Evolutionary conservation across 2,797 vertebrate genomes (phyloP).

Genomic region (Acropternis orthonyx): DNA sequence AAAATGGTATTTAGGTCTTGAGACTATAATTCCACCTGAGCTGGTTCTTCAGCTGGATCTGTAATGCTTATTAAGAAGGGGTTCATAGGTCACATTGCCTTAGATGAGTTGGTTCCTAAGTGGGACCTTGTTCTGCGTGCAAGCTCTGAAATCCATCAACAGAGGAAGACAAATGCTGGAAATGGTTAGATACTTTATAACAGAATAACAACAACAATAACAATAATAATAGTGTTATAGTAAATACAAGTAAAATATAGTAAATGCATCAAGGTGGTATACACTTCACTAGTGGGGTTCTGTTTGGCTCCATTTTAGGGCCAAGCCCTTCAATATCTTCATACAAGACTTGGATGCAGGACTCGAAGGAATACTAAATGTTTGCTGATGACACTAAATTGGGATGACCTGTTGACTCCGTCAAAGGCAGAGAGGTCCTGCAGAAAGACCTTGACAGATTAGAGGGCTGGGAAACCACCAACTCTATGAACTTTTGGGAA

Average conservation of each 20-base stretch:
- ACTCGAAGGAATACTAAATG: neutral
- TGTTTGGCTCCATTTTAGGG: neutral
- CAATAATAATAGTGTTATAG: neutral
- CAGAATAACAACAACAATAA: neutral
- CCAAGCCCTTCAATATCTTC: neutral
- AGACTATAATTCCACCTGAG: conserved; percentile 18
- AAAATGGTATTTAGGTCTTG: neutral
- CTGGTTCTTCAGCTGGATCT: neutral
- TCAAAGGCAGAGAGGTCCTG: neutral
- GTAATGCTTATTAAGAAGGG: neutral
- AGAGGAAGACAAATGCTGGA: neutral
- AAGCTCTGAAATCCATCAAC: neutral
- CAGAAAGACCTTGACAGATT: neutral
- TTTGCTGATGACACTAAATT: neutral
- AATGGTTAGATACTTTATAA: neutral
- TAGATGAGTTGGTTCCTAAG: neutral
- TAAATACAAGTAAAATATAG: neutral
- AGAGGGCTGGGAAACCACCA: neutral
- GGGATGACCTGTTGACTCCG: neutral
- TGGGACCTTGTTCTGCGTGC: neutral
- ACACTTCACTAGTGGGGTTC: neutral
- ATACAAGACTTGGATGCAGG: neutral
- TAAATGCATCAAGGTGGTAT: neutral
- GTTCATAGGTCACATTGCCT: neutral
- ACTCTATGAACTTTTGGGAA: neutral